Percentiles rank a stretch among this genome's conserved stretches.
These are phyloP conservation scores for Oegoconia quadripuncta DNA, from an alignment of 2,888 invertebrate species.

Conservation along the genomic window DNA sequence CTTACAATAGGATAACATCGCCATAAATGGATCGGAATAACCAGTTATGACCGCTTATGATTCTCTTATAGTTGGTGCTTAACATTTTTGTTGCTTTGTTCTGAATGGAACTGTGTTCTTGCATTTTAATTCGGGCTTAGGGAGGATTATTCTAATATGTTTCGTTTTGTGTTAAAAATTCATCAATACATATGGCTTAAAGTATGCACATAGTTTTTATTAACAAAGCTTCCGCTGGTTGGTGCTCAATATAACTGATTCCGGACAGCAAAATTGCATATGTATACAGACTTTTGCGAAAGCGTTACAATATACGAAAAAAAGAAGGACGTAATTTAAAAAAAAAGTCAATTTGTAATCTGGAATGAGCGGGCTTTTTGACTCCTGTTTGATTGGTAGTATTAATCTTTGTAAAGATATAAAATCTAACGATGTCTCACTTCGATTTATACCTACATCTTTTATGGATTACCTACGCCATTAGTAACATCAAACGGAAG, in stretches of 20 bases:
- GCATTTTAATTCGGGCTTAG: conserved; percentile 72
- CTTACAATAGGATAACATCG: conserved; percentile 72
- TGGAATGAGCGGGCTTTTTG: conserved; percentile 7
- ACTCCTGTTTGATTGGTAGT: conserved; percentile 24
- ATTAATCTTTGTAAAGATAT: conserved; percentile 56
- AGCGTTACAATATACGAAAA: neutral
- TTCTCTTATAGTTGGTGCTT: conserved; percentile 54
- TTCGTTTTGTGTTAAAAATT: conserved; percentile 13
- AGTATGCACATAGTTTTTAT: neutral
- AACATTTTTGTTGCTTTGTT: conserved; percentile 71
- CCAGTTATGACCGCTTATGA: conserved; percentile 74
- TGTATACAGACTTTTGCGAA: too few relatives aligned
- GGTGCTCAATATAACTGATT: too few relatives aligned
- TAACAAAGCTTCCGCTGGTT: too few relatives aligned
- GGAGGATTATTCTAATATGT: conserved; percentile 16
- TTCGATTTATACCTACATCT: conserved; percentile 46
- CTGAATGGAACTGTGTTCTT: conserved; percentile 60
- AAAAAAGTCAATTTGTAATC: conserved; percentile 6
- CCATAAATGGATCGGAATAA: conserved; percentile 67
- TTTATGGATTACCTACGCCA: conserved; percentile 51
- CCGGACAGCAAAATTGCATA: too few relatives aligned
- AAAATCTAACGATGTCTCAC: conserved; percentile 56
- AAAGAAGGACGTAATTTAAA: neutral
- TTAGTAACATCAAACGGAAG: conserved; percentile 68
- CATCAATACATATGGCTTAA: neutral